phyloP scores from a whole-genome alignment of 2,113 vertebrate species.

The Cyprinodon tularosa region DNA sequence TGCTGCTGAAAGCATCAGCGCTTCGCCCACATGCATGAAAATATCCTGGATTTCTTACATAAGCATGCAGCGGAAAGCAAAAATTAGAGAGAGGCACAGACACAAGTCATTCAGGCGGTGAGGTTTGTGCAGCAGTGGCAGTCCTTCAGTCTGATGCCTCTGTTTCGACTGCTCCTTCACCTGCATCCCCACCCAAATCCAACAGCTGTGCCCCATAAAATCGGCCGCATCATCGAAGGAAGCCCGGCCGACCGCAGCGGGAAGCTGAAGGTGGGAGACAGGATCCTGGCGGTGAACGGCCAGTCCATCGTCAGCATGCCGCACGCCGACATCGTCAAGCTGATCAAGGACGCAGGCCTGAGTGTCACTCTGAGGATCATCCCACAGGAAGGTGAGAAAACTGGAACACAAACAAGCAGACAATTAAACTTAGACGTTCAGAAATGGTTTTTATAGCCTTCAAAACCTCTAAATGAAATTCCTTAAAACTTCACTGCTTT shows the following conservation, averaged over 20 bases:
- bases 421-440: neutral
- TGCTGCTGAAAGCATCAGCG: constrained; percentile 43
- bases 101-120: constrained; percentile 44
- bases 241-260: constrained; percentile 96
- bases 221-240: constrained; percentile 97
- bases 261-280: constrained; percentile 96
- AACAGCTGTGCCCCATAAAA: constrained; percentile 96
- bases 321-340: constrained; percentile 97
- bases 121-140: constrained; percentile 27
- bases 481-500: no score
- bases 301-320: constrained; percentile 98
- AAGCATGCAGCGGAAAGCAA: constrained; percentile 59
- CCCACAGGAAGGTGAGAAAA: constrained; percentile 93
- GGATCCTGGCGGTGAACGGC: constrained; percentile 96
- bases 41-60: constrained; percentile 58
- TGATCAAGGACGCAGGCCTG: constrained; percentile 98
- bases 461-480: no score
- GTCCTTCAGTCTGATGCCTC: constrained; percentile 23
- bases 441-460: constrained; percentile 2
- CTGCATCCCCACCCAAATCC: constrained; percentile 13
- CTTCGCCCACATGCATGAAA: constrained; percentile 59
- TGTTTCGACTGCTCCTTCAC: constrained; percentile 31
- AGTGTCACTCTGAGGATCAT: constrained; percentile 96
- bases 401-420: constrained; percentile 20
- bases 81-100: constrained; percentile 53